These are phyloP conservation scores for Schizopygopsis malacanthus DNA, from an alignment of 2,797 vertebrate species.

Conservation along the genomic window DNA sequence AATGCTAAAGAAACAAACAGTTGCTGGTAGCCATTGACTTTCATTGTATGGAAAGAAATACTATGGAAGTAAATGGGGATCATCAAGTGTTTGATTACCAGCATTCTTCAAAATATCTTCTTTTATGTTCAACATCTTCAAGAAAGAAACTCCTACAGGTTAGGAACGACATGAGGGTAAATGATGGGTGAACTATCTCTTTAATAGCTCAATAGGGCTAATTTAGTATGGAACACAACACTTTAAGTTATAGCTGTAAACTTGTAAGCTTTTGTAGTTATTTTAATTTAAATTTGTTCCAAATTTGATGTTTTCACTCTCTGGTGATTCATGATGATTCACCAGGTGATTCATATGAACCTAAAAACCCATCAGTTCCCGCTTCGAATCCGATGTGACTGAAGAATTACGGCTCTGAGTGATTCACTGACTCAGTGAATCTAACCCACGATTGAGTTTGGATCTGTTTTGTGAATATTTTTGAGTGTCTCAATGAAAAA, in stretches of 20 bases:
- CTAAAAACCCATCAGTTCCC: neutral
- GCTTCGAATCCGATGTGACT: neutral
- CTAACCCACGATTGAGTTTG: neutral
- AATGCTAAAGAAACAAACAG: no score
- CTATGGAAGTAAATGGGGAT: neutral
- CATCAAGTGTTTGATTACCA: neutral
- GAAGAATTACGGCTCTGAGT: neutral
- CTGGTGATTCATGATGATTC: neutral
- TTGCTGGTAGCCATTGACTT: neutral
- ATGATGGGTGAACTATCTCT: neutral
- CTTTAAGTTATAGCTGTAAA: neutral
- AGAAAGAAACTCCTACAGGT: neutral
- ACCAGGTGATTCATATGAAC: neutral
- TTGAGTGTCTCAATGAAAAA: neutral
- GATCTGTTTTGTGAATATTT: no score
- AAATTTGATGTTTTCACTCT: neutral
- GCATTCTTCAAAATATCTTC: neutral
- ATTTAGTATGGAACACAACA: neutral
- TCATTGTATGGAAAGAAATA: neutral
- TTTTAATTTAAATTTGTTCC: neutral
- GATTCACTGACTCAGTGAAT: neutral
- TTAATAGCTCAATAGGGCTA: neutral
- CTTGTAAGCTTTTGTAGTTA: neutral
- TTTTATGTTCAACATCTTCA: neutral
- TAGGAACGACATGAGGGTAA: neutral